phyloP scores from a whole-genome alignment of 2,797 vertebrate species.

The Malurus leucopterus region DNA sequence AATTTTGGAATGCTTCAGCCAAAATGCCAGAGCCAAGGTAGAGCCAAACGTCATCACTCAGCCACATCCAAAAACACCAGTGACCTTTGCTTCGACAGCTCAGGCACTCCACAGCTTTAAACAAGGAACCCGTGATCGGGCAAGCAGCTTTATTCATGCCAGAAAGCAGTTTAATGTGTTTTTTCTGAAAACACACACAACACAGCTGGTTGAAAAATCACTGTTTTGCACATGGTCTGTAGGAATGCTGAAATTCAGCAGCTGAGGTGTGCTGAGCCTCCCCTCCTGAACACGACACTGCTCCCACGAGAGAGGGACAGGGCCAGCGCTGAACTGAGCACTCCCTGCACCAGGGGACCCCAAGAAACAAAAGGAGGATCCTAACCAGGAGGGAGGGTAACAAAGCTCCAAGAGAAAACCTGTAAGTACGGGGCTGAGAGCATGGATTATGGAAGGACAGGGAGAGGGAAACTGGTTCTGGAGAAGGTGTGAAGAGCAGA shows the following conservation, averaged over 20 bases:
- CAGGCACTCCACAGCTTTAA: background rate
- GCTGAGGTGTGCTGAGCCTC: background rate
- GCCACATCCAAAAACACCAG: background rate
- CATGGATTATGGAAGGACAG: background rate
- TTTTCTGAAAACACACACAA: background rate
- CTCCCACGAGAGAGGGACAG: background rate
- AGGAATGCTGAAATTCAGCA: background rate
- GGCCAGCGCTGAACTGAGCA: background rate
- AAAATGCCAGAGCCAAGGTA: background rate
- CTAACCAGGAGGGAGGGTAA: background rate
- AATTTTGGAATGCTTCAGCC: background rate
- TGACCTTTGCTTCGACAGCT: background rate
- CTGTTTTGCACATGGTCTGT: background rate
- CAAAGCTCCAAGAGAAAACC: background rate
- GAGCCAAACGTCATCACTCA: background rate
- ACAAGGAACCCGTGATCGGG: rapidly evolving
- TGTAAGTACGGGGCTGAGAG: background rate
- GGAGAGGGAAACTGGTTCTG: background rate
- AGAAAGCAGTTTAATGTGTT: background rate
- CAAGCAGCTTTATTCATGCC: background rate
- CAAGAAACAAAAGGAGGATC: background rate
- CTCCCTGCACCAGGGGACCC: background rate
- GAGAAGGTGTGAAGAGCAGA: background rate
- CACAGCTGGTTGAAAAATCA: background rate
- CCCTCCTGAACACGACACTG: background rate